phyloP scores from a whole-genome alignment of 2,797 vertebrate species.

The Acanthopagrus latus region DNA sequence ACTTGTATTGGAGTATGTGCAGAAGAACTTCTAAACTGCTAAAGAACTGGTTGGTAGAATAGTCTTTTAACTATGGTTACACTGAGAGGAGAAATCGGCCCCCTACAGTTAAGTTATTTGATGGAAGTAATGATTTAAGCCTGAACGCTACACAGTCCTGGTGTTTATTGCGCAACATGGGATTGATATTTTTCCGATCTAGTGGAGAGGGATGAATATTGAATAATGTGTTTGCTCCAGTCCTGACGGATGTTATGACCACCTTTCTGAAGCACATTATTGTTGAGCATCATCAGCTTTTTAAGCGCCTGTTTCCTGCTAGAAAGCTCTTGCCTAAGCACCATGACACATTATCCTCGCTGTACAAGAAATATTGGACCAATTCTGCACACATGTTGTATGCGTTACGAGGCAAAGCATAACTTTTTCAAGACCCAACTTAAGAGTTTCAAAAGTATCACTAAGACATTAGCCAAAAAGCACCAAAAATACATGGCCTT shows the following conservation, averaged over 20 bases:
- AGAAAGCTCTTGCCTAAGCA: conserved; percentile 32
- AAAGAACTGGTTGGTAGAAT: conserved; percentile 25
- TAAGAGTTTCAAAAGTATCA: conserved; percentile 39
- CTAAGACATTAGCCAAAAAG: conserved; percentile 37
- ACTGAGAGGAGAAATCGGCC: conserved; percentile 34
- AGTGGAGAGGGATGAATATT: conserved; percentile 38
- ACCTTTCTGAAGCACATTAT: conserved; percentile 36
- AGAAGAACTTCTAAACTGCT: conserved; percentile 27
- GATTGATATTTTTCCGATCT: conserved; percentile 53
- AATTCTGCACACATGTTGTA: conserved; percentile 33
- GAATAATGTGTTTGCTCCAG: conserved; percentile 43
- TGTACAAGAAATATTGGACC: conserved; percentile 18
- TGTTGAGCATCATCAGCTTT: conserved; percentile 40
- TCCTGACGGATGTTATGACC: conserved; percentile 19
- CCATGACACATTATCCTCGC: conserved; percentile 17
- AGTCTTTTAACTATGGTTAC: conserved; percentile 48
- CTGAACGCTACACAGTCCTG: conserved; percentile 47
- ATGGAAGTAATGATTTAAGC: conserved; percentile 49
- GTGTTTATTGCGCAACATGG: conserved; percentile 37
- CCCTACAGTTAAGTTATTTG: conserved; percentile 25
- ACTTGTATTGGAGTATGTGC: conserved; percentile 32
- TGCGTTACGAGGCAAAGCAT: conserved; percentile 29
- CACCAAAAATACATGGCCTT: conserved; percentile 25
- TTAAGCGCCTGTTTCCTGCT: conserved; percentile 38
- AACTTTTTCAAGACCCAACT: conserved; percentile 38